phyloP scores from a whole-genome alignment of 2,888 invertebrate genomes.

The Lottia scabra region DNA sequence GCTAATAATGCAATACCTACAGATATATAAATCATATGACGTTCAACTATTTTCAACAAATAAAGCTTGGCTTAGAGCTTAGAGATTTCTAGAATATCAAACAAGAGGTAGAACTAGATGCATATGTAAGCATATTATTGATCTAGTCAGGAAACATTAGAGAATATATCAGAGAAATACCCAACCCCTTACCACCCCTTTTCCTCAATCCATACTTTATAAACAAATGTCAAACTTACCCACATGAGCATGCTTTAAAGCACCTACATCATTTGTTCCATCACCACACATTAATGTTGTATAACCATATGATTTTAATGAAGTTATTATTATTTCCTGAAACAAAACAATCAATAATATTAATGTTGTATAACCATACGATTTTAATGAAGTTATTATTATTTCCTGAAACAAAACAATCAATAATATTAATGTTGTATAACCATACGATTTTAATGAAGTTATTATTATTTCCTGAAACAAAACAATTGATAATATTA shows the following conservation, averaged over 20 bases:
- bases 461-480: conserved; percentile 87
- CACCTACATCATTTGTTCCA: conserved; percentile 99
- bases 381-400: conserved; percentile 87
- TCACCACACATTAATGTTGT: conserved; percentile 99
- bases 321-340: conserved; percentile 88
- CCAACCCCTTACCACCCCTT: too few species aligned
- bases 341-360: conserved; percentile 77
- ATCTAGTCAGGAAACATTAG: too few species aligned
- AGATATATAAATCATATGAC: conserved; percentile 4
- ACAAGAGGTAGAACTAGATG: too few species aligned
- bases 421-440: conserved; percentile 88
- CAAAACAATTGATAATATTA: conserved; percentile 79
- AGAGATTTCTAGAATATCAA: too few species aligned
- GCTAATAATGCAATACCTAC: conserved; percentile 88
- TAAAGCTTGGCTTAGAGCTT: too few species aligned
- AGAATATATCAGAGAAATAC: too few species aligned
- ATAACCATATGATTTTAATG: conserved; percentile 85
- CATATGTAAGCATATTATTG: too few species aligned
- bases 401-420: conserved; percentile 75
- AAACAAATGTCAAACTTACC: conserved; percentile 48
- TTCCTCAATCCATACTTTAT: too few species aligned
- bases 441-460: conserved; percentile 85
- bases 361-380: conserved; percentile 87
- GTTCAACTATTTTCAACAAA: background rate
- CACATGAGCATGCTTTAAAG: conserved; percentile 95